Conservation (phyloP, 2,113 vertebrate species). For the Campylomormyrus tamandua region DNA sequence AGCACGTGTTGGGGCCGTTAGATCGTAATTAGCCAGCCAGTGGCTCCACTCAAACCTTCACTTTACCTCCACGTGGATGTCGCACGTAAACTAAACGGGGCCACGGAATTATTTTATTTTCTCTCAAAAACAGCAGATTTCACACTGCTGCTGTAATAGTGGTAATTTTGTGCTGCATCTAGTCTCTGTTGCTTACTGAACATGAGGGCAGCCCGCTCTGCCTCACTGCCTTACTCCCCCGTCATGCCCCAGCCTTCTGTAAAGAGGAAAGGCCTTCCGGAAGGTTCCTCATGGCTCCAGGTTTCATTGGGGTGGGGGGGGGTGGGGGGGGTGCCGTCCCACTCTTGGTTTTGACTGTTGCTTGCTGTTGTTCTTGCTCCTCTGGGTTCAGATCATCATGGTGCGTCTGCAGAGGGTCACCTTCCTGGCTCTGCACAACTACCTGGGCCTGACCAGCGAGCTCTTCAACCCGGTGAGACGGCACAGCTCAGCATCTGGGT, state of each 20-base stretch:
- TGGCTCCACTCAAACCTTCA: not conserved
- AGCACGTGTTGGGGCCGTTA: not conserved
- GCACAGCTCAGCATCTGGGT: not conserved
- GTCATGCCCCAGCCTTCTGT: not conserved
- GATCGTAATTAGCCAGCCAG: not conserved
- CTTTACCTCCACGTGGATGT: not conserved
- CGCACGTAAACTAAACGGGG: not conserved
- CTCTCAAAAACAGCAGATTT: not conserved
- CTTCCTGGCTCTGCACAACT: constrained; percentile 86
- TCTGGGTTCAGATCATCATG: constrained; percentile 80
- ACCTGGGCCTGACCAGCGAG: constrained; percentile 86
- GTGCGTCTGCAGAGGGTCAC: constrained; percentile 90
- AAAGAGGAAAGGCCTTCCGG: not conserved
- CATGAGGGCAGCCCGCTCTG: not conserved
- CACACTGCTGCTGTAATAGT: not conserved
- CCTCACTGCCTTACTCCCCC: not conserved
- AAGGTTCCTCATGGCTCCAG: not conserved
- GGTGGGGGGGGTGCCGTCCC: not conserved
- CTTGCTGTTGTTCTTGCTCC: not conserved
- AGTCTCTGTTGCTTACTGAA: not conserved
- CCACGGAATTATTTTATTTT: not conserved
- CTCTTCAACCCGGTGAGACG: constrained; percentile 79
- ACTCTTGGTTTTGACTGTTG: not conserved
- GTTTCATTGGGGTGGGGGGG: not conserved
- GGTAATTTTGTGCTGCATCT: not conserved